Evolutionary conservation across 1,140 invertebrate species (phyloP).

Genomic region (Ceratina japonica): DNA sequence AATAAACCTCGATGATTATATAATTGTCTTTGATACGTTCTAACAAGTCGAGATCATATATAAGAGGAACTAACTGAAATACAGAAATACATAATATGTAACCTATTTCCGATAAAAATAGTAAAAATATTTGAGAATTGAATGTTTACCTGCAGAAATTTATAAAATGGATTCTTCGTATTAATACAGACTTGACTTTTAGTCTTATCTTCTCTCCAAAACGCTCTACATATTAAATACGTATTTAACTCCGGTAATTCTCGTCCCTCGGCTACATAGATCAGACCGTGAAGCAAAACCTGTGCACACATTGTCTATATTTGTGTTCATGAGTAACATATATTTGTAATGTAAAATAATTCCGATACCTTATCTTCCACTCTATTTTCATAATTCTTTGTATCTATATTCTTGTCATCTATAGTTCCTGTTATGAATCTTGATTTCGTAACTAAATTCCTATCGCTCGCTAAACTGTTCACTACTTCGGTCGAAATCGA

Average conservation of each 20-base stretch:
- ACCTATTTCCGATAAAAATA: not conserved
- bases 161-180: slow-evolving; percentile 77
- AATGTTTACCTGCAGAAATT: slow-evolving; percentile 78
- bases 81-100: slow-evolving; percentile 29
- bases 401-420: slow-evolving; percentile 64
- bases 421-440: slow-evolving; percentile 43
- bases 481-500: slow-evolving; percentile 51
- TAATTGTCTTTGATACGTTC: slow-evolving; percentile 81
- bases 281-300: slow-evolving; percentile 78
- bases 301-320: slow-evolving; percentile 39
- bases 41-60: slow-evolving; percentile 80
- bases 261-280: slow-evolving; percentile 79
- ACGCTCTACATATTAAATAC: slow-evolving; percentile 79
- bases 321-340: not conserved
- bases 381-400: slow-evolving; percentile 48
- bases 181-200: slow-evolving; percentile 75
- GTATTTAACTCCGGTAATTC: slow-evolving; percentile 73
- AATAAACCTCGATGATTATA: slow-evolving; percentile 80
- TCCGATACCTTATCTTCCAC: slow-evolving; percentile 66
- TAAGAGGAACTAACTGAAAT: slow-evolving; percentile 80
- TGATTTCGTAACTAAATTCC: slow-evolving; percentile 43
- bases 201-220: slow-evolving; percentile 78
- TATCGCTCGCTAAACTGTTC: slow-evolving; percentile 54
- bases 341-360: slow-evolving; percentile 1
- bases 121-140: slow-evolving; percentile 18